These are phyloP conservation scores for Platycheirus rosarum DNA, from an alignment of 2,888 invertebrate species.

Conservation along the genomic window DNA sequence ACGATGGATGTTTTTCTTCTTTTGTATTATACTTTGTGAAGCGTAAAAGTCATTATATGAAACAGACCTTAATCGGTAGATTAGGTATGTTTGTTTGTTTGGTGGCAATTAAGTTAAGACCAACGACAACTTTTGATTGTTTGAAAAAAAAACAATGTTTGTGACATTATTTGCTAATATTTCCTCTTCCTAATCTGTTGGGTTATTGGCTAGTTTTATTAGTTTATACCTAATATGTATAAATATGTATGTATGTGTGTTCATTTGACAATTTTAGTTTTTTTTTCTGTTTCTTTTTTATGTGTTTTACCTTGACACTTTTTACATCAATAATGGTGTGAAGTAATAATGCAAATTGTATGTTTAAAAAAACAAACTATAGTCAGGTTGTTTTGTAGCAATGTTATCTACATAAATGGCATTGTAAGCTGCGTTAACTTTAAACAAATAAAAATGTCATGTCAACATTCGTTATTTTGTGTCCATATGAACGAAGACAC, in stretches of 20 bases:
- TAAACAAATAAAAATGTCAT: too few species aligned
- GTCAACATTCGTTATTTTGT: too few species aligned
- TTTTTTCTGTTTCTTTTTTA: slow-evolving; percentile 48
- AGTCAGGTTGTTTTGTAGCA: slow-evolving; percentile 37
- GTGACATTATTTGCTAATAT: slow-evolving; percentile 31
- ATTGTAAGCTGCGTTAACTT: slow-evolving; percentile 44
- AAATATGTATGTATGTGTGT: too few species aligned
- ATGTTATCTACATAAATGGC: slow-evolving; percentile 48
- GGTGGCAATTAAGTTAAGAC: slow-evolving; percentile 42
- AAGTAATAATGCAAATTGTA: slow-evolving; percentile 69
- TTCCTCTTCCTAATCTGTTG: slow-evolving; percentile 38
- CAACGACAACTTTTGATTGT: slow-evolving; percentile 2
- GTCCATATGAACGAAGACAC: too few species aligned
- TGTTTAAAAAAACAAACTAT: slow-evolving; percentile 24
- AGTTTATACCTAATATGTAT: too few species aligned
- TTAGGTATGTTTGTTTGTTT: slow-evolving; percentile 27
- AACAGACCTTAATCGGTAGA: slow-evolving; percentile 57
- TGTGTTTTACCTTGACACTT: slow-evolving; percentile 71
- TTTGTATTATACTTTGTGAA: slow-evolving; percentile 40
- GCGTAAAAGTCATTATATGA: slow-evolving; percentile 51
- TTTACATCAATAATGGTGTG: slow-evolving; percentile 57
- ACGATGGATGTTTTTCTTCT: slow-evolving; percentile 48
- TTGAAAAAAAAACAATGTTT: slow-evolving; percentile 36
- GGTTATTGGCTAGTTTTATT: slow-evolving; percentile 24
- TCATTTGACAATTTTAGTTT: slow-evolving; percentile 6